Evolutionary conservation across 2,797 vertebrate genomes (phyloP), one percentile per base, ranked within the genome.

Genomic region (Neostethus bicornis): DNA sequence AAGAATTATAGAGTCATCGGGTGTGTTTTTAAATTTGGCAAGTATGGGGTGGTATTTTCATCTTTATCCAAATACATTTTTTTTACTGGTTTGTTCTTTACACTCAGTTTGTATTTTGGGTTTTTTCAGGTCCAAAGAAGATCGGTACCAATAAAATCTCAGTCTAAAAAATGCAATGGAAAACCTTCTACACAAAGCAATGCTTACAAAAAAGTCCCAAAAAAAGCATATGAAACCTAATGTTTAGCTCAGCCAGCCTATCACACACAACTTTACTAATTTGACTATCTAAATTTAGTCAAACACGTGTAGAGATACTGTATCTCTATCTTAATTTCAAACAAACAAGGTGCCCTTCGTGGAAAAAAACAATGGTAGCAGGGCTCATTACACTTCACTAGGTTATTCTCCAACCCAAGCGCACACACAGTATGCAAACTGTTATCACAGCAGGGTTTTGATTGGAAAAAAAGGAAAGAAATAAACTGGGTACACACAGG

Each of bases 121-220:
- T 14, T 24, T 52, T 69, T 60, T 63, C 50, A 52, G 70, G 54
- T 79, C 73, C 73, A 74, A 75, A 80, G 73, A 61, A 80, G 80
- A 75, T 66, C 75, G 75, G 77, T 72, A 77, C 80, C 84, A 86
- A 56, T 61, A 71, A 85, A 69, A 65, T 50, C 71, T 53, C 75
- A 79, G 84, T 80, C 83, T 80, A 82, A 75, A 73, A 48, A 38
- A 75, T 68, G 85, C 66, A 60, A 76, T 66, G 56, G 63, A 72
- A 76, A 71, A 80, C 68, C 68, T 71, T 84, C 67, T 64, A 50
- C 72, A 56, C 71, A 85, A 83, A 84, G 52, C 61, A 73, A 70
- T 82, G 77, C 70, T 78, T 79, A 86, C 85, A 87, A 56, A 61
- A 72, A 66, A 51, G 77, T 50, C 65, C 51, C 37, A 70, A 61